Evolutionary conservation across 1,140 invertebrate genomes (phyloP).

Genomic region (Brachionus paranguensis): DNA sequence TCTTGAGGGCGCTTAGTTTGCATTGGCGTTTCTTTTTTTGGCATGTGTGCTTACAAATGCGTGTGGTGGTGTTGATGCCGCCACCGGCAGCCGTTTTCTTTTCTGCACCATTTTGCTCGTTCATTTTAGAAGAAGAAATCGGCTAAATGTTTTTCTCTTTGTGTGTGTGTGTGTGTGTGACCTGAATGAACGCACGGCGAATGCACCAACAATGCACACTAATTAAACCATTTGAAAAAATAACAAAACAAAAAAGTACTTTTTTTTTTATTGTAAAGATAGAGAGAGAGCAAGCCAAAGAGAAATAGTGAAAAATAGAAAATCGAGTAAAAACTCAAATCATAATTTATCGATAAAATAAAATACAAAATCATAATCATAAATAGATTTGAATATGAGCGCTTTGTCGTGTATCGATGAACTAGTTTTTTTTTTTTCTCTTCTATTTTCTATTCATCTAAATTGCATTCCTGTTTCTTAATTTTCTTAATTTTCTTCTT

Average conservation of each 20-base stretch:
- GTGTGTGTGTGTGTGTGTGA: background rate
- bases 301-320: background rate
- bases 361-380: background rate
- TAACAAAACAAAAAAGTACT: background rate
- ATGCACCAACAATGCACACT: background rate
- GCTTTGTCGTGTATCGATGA: background rate
- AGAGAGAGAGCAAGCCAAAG: background rate
- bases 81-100: too few species aligned
- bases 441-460: background rate
- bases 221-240: background rate
- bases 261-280: background rate
- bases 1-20: conserved; percentile 6
- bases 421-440: background rate
- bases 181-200: background rate
- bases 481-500: background rate
- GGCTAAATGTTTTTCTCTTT: background rate
- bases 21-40: conserved; percentile 34
- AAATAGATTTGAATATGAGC: background rate
- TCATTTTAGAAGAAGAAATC: background rate
- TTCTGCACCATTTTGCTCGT: background rate
- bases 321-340: background rate
- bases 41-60: conserved; percentile 14
- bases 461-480: background rate
- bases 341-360: conserved; percentile 39
- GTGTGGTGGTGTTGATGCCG: background rate